Conservation (phyloP, 2,888 invertebrate species). For the Trichopria drosophilae region DNA sequence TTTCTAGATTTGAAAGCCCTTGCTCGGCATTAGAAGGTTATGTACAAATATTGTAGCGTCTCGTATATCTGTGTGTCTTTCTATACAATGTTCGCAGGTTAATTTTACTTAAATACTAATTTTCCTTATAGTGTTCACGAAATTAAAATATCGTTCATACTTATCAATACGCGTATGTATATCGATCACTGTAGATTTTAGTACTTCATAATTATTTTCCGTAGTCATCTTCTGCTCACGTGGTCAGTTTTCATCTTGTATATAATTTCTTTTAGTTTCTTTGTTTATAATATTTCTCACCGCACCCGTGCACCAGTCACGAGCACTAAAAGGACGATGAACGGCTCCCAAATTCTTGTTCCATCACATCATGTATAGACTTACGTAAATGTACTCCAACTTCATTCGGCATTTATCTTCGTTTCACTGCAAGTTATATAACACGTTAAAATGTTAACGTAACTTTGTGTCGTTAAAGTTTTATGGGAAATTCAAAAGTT, state of each 20-base stretch:
- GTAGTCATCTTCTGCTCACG: constrained; percentile 9
- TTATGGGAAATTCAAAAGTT: too few relatives aligned
- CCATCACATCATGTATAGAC: constrained; percentile 48
- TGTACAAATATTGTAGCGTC: constrained; percentile 49
- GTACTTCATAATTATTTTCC: constrained; percentile 17
- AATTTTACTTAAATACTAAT: too few relatives aligned
- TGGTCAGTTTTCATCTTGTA: not conserved
- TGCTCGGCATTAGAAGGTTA: constrained; percentile 39
- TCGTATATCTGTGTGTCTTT: constrained; percentile 34
- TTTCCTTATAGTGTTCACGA: too few relatives aligned
- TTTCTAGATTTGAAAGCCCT: constrained; percentile 38
- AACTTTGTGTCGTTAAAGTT: too few relatives aligned
- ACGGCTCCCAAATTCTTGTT: constrained; percentile 36
- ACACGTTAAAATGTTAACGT: too few relatives aligned
- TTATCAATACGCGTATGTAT: too few relatives aligned
- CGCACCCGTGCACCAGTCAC: constrained; percentile 1
- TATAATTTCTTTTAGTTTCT: constrained; percentile 16
- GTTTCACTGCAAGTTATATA: constrained; percentile 57
- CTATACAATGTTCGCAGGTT: constrained; percentile 39
- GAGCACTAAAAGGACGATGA: constrained; percentile 1
- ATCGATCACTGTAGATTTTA: too few relatives aligned
- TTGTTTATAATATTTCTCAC: constrained; percentile 16
- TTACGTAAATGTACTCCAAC: constrained; percentile 41
- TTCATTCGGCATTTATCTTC: constrained; percentile 38
- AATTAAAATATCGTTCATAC: too few relatives aligned